phyloP scores from a whole-genome alignment of 2,888 invertebrate species.

The Salticus scenicus region DNA sequence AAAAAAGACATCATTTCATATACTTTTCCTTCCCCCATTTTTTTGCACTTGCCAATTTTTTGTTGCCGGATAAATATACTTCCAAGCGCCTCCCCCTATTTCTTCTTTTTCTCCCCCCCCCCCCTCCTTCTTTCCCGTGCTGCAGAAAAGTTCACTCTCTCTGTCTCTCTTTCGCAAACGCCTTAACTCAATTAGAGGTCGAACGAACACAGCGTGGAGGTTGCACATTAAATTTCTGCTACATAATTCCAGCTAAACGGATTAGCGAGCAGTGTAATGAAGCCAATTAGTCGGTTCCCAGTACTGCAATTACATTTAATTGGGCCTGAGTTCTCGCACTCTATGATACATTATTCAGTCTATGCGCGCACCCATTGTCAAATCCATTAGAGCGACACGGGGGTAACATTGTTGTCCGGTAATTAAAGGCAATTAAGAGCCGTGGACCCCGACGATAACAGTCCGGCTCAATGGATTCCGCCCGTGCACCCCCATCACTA shows the following conservation, averaged over 20 bases:
- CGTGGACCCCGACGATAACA: conserved; percentile 57
- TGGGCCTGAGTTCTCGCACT: conserved; percentile 57
- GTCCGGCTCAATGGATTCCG: conserved; percentile 29
- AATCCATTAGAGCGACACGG: conserved; percentile 68
- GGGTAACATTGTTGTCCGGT: conserved; percentile 68
- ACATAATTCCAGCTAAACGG: conserved; percentile 68
- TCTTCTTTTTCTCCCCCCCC: neutral
- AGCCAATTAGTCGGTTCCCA: conserved; percentile 68
- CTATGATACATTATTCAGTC: conserved; percentile 68
- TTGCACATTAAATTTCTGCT: conserved; percentile 69
- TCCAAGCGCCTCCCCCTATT: neutral
- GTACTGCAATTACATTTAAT: conserved; percentile 69
- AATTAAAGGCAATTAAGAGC: conserved; percentile 69
- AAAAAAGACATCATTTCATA: too few species aligned
- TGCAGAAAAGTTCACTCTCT: conserved; percentile 39
- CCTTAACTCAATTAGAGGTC: conserved; percentile 63
- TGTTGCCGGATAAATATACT: neutral
- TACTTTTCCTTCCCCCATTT: neutral
- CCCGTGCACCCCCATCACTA: neutral
- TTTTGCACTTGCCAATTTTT: neutral
- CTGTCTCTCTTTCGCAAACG: conserved; percentile 32
- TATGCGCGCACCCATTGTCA: conserved; percentile 65
- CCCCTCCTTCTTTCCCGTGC: neutral
- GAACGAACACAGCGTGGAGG: conserved; percentile 46
- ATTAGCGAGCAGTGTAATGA: conserved; percentile 65